These are phyloP conservation scores for Gambusia yucatana DNA, from an alignment of 2,797 vertebrate genomes.

Conservation along the genomic window DNA sequence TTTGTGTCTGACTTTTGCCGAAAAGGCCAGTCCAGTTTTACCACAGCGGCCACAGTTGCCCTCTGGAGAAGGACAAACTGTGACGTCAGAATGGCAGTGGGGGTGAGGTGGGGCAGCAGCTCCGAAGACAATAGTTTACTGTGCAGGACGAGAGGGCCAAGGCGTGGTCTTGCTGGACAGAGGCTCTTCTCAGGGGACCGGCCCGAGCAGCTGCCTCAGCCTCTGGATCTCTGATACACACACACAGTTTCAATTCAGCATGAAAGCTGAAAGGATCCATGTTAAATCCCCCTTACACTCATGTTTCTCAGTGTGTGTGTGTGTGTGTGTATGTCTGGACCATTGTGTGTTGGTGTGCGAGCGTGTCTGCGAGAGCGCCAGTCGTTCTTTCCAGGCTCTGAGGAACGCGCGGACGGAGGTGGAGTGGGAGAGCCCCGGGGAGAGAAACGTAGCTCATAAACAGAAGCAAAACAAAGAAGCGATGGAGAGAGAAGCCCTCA, in stretches of 20 bases:
- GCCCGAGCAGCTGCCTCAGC: constrained; percentile 74
- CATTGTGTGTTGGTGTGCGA: constrained; percentile 16
- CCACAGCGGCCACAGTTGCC: constrained; percentile 53
- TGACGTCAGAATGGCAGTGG: constrained; percentile 77
- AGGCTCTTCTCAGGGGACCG: constrained; percentile 70
- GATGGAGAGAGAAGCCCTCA: constrained; percentile 59
- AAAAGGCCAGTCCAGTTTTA: constrained; percentile 48
- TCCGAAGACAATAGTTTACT: constrained; percentile 77
- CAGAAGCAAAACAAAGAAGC: constrained; percentile 68
- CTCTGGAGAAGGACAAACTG: constrained; percentile 66
- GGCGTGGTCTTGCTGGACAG: constrained; percentile 77
- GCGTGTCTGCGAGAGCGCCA: constrained; percentile 23
- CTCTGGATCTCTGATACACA: constrained; percentile 61
- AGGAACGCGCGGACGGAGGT: constrained; percentile 79
- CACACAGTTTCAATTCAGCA: constrained; percentile 51
- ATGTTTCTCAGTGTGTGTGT: constrained; percentile 16
- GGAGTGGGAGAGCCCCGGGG: constrained; percentile 75
- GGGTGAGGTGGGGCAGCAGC: constrained; percentile 59
- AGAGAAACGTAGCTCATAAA: constrained; percentile 55
- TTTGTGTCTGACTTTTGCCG: constrained; percentile 35
- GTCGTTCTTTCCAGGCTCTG: constrained; percentile 40
- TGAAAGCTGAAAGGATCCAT: constrained; percentile 64
- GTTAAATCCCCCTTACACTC: constrained; percentile 52
- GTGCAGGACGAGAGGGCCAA: constrained; percentile 66
- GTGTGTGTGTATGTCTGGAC: constrained; percentile 11